A percentile compares a stretch with the other conserved stretches of the same genome.
phyloP scores from a whole-genome alignment of 92 coral and sea anemone genomes.

The Parazoanthus darwini region DNA sequence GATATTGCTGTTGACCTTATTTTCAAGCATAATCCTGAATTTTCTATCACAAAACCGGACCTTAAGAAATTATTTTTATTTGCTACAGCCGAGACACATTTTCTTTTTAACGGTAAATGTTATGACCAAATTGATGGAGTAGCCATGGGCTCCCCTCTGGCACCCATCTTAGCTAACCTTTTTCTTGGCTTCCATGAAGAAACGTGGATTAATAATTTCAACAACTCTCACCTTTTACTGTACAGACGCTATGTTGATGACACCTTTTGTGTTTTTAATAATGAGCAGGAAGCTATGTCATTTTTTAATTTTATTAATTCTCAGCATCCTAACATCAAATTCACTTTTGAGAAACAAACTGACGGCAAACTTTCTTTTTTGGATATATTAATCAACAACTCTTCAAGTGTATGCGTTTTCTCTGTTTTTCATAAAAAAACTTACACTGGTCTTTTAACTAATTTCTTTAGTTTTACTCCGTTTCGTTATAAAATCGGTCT shows the following conservation, averaged over 20 bases:
- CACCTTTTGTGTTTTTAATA: neutral
- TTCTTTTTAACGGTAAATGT: neutral
- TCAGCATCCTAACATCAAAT: too few relatives aligned
- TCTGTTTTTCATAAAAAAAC: slow-evolving; percentile 31
- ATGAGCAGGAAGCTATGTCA: neutral
- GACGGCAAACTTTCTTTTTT: slow-evolving; percentile 3
- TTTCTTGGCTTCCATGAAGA: neutral
- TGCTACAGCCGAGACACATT: neutral
- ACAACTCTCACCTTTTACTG: too few relatives aligned
- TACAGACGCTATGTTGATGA: slow-evolving; percentile 15
- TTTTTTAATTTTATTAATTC: too few relatives aligned
- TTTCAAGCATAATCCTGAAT: neutral
- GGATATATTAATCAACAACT: slow-evolving; percentile 2
- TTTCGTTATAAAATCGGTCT: neutral
- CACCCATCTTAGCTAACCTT: neutral
- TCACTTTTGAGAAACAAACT: slow-evolving; percentile 9
- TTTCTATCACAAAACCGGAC: neutral
- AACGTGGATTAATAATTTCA: neutral
- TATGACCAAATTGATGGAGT: slow-evolving; percentile 37
- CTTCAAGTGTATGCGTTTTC: neutral
- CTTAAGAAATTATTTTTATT: neutral
- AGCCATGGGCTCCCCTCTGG: slow-evolving; percentile 35
- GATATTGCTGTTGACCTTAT: slow-evolving; percentile 30
- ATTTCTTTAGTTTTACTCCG: slow-evolving; percentile 7
- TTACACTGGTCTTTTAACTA: slow-evolving; percentile 21